Percentiles rank a stretch among this genome's conserved stretches.
These are phyloP conservation scores for Poecilia picta DNA, from an alignment of 2,797 vertebrate species.

Conservation along the genomic window DNA sequence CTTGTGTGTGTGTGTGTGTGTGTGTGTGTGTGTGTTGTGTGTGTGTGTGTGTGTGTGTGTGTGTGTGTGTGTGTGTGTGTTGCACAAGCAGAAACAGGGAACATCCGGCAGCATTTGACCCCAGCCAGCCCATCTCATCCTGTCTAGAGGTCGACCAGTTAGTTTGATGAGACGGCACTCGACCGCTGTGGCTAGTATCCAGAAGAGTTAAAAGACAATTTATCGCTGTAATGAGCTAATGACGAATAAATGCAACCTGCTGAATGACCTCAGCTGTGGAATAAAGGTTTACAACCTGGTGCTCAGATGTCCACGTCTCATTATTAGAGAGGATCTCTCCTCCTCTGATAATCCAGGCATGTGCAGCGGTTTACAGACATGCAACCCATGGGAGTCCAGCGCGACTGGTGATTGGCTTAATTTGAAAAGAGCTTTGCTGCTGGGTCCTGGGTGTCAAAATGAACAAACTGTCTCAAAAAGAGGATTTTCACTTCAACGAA, in stretches of 20 bases:
- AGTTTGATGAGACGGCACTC: constrained; percentile 57
- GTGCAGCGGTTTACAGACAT: constrained; percentile 42
- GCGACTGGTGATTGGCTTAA: constrained; percentile 16
- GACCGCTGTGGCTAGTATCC: constrained; percentile 45
- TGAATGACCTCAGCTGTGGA: constrained; percentile 47
- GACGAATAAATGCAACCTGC: constrained; percentile 48
- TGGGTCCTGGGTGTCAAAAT: constrained; percentile 35
- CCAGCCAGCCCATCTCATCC: constrained; percentile 37
- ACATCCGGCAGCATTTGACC: constrained; percentile 26
- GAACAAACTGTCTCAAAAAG: constrained; percentile 46
- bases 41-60: constrained; percentile 11
- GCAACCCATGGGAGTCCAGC: constrained; percentile 29
- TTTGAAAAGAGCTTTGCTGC: constrained; percentile 32
- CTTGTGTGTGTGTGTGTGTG: constrained; percentile 21
- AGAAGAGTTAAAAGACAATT: constrained; percentile 37
- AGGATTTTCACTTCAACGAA: constrained; percentile 16
- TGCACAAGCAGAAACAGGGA: constrained; percentile 39
- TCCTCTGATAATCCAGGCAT: constrained; percentile 45
- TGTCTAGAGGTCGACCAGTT: constrained; percentile 55
- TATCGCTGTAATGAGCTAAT: constrained; percentile 46
- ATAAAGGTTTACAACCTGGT: constrained; percentile 40
- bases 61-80: constrained; percentile 20
- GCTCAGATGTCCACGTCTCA: constrained; percentile 49
- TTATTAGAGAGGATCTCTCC: constrained; percentile 38
- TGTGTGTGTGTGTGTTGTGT: constrained; percentile 16